phyloP scores from a whole-genome alignment of 2,113 vertebrate species.

The Ictalurus furcatus region DNA sequence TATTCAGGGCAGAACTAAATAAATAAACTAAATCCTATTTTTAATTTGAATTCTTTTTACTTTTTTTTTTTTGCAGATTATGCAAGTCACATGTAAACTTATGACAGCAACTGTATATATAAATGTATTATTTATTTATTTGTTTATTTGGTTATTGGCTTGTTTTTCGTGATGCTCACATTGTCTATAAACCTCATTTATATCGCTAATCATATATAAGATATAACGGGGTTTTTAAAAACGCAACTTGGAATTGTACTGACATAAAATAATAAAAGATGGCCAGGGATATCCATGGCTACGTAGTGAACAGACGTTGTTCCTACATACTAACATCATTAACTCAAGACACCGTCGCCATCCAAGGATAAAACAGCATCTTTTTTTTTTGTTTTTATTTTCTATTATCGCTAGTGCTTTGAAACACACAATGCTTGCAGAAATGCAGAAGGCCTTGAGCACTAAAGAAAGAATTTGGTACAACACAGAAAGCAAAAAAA shows the following conservation, averaged over 20 bases:
- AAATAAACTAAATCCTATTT: too few species aligned
- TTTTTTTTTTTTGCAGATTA: too few species aligned
- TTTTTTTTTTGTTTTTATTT: slow-evolving; percentile 59
- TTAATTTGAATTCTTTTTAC: too few species aligned
- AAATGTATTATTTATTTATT: not conserved
- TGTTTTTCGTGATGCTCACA: not conserved
- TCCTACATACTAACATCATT: not conserved
- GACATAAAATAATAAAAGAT: not conserved
- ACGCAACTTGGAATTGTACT: not conserved
- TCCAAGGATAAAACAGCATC: slow-evolving; percentile 63
- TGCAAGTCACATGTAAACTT: too few species aligned
- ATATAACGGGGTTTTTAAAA: not conserved
- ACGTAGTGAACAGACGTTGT: not conserved
- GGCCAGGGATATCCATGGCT: not conserved
- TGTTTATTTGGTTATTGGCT: not conserved
- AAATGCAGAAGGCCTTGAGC: slow-evolving; percentile 71
- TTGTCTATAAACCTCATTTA: not conserved
- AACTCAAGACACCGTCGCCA: not conserved
- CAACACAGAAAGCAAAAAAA: slow-evolving; percentile 67
- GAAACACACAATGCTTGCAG: slow-evolving; percentile 59
- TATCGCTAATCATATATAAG: not conserved
- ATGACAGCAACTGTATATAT: too few species aligned
- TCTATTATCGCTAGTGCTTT: slow-evolving; percentile 73
- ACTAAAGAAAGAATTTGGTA: slow-evolving; percentile 70
- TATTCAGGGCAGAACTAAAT: too few species aligned